phyloP scores from a whole-genome alignment of 2,888 invertebrate species.

The Polyommatus icarus region DNA sequence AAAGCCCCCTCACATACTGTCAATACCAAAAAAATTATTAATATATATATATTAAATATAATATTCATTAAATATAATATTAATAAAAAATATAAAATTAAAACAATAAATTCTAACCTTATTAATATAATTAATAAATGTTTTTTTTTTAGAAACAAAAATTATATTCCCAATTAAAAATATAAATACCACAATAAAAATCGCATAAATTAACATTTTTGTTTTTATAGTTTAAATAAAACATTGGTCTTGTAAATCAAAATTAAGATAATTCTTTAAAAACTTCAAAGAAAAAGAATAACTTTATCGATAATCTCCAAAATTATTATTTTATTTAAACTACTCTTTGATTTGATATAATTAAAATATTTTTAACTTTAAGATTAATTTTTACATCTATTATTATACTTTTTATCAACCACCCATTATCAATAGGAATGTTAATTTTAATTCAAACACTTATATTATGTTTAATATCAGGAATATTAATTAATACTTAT shows the following conservation, averaged over 20 bases:
- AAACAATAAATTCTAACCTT: conserved; percentile 82
- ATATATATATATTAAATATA: conserved; percentile 77
- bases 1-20: conserved; percentile 84
- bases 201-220: conserved; percentile 51
- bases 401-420: conserved; percentile 59
- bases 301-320: conserved; percentile 84
- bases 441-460: conserved; percentile 77
- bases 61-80: conserved; percentile 68
- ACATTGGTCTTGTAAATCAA: conserved; percentile 86
- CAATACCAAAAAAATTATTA: conserved; percentile 82
- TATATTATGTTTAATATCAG: conserved; percentile 67
- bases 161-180: conserved; percentile 73
- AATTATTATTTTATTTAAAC: conserved; percentile 85
- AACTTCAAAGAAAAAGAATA: conserved; percentile 80
- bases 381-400: conserved; percentile 59
- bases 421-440: conserved; percentile 79
- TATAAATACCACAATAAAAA: conserved; percentile 67
- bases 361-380: conserved; percentile 60
- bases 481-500: conserved; percentile 72
- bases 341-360: conserved; percentile 80
- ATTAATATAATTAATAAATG: conserved; percentile 81
- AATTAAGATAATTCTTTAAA: conserved; percentile 79
- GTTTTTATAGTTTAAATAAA: conserved; percentile 84
- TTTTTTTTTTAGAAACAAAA: conserved; percentile 79
- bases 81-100: conserved; percentile 77